Evolutionary conservation across 2,113 vertebrate genomes (phyloP).

Genomic region (Caracal caracal): DNA sequence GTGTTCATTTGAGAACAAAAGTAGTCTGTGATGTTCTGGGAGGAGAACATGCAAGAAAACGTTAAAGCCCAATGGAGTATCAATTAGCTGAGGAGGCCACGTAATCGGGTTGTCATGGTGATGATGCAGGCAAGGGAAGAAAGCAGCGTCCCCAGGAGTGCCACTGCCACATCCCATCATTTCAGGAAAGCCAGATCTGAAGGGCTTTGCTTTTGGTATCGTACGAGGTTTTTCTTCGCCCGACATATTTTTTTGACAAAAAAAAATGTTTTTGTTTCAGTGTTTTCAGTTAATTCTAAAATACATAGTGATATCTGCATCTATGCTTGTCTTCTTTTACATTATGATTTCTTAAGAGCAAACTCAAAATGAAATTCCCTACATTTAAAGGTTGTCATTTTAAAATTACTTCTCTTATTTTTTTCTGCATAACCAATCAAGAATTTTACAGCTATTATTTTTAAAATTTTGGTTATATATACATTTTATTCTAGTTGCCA

Average conservation of each 20-base stretch:
- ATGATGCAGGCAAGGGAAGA: not conserved
- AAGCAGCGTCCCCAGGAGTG: not conserved
- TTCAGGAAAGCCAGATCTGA: not conserved
- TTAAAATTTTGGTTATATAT: not conserved
- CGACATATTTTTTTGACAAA: not conserved
- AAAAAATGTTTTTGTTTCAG: not conserved
- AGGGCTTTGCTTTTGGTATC: not conserved
- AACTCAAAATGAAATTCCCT: not conserved
- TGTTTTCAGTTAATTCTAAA: conserved; percentile 16
- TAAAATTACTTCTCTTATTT: not conserved
- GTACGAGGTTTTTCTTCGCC: not conserved
- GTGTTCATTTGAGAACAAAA: not conserved
- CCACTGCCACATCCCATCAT: not conserved
- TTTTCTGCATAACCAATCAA: not conserved
- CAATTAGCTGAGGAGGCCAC: conserved; percentile 26
- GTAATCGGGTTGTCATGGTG: conserved; percentile 68
- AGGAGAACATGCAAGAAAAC: conserved; percentile 4
- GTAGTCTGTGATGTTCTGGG: conserved; percentile 27
- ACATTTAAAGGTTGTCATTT: not conserved
- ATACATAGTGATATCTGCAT: not conserved
- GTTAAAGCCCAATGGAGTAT: conserved; percentile 39
- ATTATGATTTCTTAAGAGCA: not conserved
- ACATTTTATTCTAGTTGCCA: not conserved
- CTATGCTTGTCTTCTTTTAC: not conserved
- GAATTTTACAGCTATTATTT: not conserved